phyloP scores from a whole-genome alignment of 2,797 vertebrate species.

The Anolis apletophallus region DNA sequence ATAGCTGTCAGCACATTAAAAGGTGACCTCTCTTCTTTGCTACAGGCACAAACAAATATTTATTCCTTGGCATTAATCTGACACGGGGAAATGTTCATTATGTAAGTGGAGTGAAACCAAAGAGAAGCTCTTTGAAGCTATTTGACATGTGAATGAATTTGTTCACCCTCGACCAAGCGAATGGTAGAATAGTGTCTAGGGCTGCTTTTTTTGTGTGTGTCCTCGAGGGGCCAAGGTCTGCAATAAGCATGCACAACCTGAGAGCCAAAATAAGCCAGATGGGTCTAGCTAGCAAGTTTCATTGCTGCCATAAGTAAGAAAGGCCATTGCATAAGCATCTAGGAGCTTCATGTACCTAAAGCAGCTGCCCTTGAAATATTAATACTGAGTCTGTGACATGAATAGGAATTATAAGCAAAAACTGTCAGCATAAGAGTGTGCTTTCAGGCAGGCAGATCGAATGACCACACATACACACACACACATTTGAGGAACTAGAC shows the following conservation, averaged over 20 bases:
- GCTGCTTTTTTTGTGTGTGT: not conserved
- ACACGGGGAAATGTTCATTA: constrained; percentile 10
- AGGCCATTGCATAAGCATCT: not conserved
- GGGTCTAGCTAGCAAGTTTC: constrained; percentile 3
- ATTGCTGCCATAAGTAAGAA: not conserved
- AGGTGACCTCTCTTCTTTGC: constrained; percentile 1
- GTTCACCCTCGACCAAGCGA: not conserved
- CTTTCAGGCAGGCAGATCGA: not conserved
- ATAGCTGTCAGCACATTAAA: not conserved
- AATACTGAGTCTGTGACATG: constrained; percentile 1
- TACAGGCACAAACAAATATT: not conserved
- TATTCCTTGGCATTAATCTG: not conserved
- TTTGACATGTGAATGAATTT: not conserved
- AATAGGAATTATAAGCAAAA: not conserved
- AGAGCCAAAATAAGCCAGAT: not conserved
- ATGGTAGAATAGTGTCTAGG: not conserved
- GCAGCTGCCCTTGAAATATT: constrained; percentile 19
- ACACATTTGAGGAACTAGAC: too few species aligned
- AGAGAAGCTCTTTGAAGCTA: constrained; percentile 3
- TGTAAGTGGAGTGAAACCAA: not conserved
- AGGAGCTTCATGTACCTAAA: not conserved
- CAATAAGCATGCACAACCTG: not conserved
- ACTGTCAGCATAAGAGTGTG: too few species aligned
- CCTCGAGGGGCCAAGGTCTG: not conserved
- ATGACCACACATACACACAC: not conserved